Evolutionary conservation across 2,888 invertebrate species (phyloP).

Genomic region (Sialis lutaria): DNA sequence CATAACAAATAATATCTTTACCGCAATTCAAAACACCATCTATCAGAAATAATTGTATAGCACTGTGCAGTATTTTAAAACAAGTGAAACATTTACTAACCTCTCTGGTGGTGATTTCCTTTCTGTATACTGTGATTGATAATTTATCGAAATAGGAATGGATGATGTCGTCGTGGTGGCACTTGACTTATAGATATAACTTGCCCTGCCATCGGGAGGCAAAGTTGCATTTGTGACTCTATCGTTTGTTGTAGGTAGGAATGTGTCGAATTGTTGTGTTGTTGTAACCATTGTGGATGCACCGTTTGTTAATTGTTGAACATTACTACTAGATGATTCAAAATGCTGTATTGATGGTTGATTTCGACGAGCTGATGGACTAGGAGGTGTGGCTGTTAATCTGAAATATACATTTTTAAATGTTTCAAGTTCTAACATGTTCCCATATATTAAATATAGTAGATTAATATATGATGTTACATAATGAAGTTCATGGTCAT

Average conservation of each 20-base stretch:
- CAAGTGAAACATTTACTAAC: slow-evolving; percentile 5
- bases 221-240: slow-evolving; percentile 2
- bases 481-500: too few relatives aligned
- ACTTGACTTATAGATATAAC: neutral
- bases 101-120: slow-evolving; percentile 13
- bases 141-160: too few relatives aligned
- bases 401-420: slow-evolving; percentile 4
- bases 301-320: slow-evolving; percentile 12
- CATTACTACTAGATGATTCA: neutral
- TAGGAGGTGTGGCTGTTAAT: slow-evolving; percentile 2
- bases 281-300: slow-evolving; percentile 10
- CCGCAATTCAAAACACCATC: neutral
- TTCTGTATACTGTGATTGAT: neutral
- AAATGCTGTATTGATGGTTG: neutral
- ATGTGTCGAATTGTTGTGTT: slow-evolving; percentile 2
- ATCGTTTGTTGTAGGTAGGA: slow-evolving; percentile 7
- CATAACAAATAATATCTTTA: too few relatives aligned
- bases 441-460: too few relatives aligned
- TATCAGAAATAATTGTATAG: neutral
- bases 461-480: too few relatives aligned
- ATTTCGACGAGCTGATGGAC: slow-evolving; percentile 1
- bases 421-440: too few relatives aligned
- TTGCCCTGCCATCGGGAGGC: slow-evolving; percentile 6
- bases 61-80: slow-evolving; percentile 1
- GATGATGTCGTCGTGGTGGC: too few relatives aligned